Percentiles rank a stretch among this genome's conserved stretches.
Evolutionary conservation across 2,888 invertebrate genomes (phyloP).

Genomic region (Nemurella pictetii): DNA sequence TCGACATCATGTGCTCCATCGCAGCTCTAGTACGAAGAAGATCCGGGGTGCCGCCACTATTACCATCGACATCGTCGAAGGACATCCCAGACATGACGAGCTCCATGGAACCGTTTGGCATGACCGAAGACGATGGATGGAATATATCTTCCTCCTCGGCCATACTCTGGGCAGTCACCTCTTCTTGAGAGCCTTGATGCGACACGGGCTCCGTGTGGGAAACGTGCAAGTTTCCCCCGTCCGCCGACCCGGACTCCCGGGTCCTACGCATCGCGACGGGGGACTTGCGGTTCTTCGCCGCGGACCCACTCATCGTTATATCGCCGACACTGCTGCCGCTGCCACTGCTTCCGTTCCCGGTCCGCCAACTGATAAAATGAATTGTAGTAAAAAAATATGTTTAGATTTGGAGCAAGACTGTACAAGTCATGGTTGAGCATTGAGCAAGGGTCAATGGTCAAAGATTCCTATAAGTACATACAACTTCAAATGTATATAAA

Average conservation of each 20-base stretch:
- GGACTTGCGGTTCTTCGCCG: conserved; percentile 38
- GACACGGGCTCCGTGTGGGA: conserved; percentile 44
- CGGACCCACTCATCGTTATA: conserved; percentile 39
- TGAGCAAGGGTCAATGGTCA: neutral
- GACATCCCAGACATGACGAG: conserved; percentile 44
- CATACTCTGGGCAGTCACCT: conserved; percentile 37
- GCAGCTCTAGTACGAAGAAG: conserved; percentile 57
- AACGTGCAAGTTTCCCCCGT: conserved; percentile 41
- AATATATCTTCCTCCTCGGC: conserved; percentile 39
- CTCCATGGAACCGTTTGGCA: conserved; percentile 60
- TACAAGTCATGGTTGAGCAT: neutral
- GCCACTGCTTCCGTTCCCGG: conserved; percentile 39
- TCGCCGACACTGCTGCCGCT: conserved; percentile 38
- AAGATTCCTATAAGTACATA: neutral
- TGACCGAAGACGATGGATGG: conserved; percentile 36
- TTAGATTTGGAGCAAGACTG: neutral
- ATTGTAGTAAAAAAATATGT: neutral
- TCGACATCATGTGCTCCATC: conserved; percentile 79
- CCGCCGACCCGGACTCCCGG: conserved; percentile 37
- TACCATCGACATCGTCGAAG: conserved; percentile 52
- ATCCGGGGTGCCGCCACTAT: conserved; percentile 42
- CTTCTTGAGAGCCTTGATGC: conserved; percentile 45
- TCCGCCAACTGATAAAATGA: neutral
- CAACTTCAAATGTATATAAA: neutral
- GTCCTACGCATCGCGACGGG: conserved; percentile 38